Base-by-base conservation (phyloP, 1,140 invertebrate species). In the Galleria mellonella region DNA sequence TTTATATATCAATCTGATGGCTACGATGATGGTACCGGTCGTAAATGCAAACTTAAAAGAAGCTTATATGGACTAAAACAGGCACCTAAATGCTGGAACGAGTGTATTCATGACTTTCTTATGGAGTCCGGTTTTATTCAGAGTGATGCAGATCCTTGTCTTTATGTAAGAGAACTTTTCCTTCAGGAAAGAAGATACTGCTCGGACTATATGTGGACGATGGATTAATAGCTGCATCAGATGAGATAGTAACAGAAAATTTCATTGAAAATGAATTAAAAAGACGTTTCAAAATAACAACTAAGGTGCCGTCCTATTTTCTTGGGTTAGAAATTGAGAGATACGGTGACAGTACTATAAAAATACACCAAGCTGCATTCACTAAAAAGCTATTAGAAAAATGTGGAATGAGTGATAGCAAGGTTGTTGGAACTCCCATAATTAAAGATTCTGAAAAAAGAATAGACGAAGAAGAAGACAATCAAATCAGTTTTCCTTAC, bases 181-280 rank as follows among this genome's bases (percentile, higher is more conserved):
- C 6, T n/a, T n/a, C n/a, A 33, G 13, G 48, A 35, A 8, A 49
- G 15, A 43, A 68, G 3, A 41, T 82, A 23, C 15, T 84, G 10
- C 47, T 65, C 5, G 31, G 42, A 12, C 27, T 83, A 1, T 85
- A 81, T 54, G 72, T 87, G 1, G 76, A 87, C 55, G 77, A 84
- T 57, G 72, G 63, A 10, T 43, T 87, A 15, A 52, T 85, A 39
- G 68, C 51, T 28, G 55, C 65, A n/a, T 64, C 44, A 36, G 32
- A 52, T 49, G 29, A 51, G 14, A 14, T 39, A 9, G 44, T 64
- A 31, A 47, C 32, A 11, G 29, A 55, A 9, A n/a, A n/a, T 1
- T 49, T 55, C 11, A 9, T 45, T n/a, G 11, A 36, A 1, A n/a
- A n/a, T n/a, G 37, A 72, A 8, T 14, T 73, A 36, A 29, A 17